Evolutionary conservation across 2,888 invertebrate genomes (phyloP), one percentile per base, ranked within the genome.

Genomic region (Liopterus haemorrhoidalis): DNA sequence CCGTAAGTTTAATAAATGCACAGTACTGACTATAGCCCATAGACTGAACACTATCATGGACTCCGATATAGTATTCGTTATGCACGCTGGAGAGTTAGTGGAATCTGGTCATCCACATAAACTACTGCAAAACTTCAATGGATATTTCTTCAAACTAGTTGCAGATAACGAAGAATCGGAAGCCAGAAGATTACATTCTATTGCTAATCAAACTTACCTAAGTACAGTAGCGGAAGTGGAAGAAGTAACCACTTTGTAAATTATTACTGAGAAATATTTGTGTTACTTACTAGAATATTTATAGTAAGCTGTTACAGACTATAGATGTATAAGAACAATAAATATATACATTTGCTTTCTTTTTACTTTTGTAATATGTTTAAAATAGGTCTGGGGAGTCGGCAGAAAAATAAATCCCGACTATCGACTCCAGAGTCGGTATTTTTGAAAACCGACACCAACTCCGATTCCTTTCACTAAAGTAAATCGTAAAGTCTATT

Each of bases 11-110:
- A 74, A 71, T 1, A 71, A 77, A 18, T 88, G 86, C 62, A 87
- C 87, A 0, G 87, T 89, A 15, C 72, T 89, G 30, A 88, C 87
- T 1, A 84, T 89, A 33, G 89, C 89, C 25, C 88, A 90, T 67
- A 73, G 89, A 28, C 73, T 91, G 5, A 79, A 89, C 58, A 89
- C 89, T 0, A 82, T 90, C 37, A 88, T 90, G 82, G 88, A 90
- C 67, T 85, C 84, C 0, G 85, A 88, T 68, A 77, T 80, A 67
- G 78, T 85, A 51, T 57, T 78, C 51, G 77, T 78, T 9, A 67
- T 80, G 59, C 74, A 78, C 56, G 69, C 70, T 20, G 80, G 80
- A 1, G 57, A 58, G 16, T 59, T 73, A 22, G 62, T 59, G 11
- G 61, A 75, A 59, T 73, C 72, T 59, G 74, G 72, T 48, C 64